Conservation (phyloP, 2,888 invertebrate genomes). For the Mylabris sibirica region DNA sequence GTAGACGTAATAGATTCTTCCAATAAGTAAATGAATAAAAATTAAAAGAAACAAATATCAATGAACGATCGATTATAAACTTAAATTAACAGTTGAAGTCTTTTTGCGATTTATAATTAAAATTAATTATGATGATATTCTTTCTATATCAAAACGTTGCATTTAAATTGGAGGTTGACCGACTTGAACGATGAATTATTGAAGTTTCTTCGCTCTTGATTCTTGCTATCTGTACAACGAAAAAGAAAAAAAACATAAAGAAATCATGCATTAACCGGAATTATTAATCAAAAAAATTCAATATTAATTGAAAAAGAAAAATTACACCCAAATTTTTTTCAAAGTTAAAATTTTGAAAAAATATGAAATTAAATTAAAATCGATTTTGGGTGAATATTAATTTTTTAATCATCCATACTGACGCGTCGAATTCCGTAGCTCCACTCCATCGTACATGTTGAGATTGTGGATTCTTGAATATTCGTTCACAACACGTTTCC, state of each 20-base stretch:
- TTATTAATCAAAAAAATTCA: conserved; percentile 22
- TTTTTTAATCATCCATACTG: conserved; percentile 80
- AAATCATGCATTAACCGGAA: conserved; percentile 46
- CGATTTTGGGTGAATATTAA: conserved; percentile 48
- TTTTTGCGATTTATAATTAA: not conserved
- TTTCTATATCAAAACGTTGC: conserved; percentile 52
- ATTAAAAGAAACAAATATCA: not conserved
- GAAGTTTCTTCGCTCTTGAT: conserved; percentile 57
- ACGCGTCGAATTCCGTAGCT: conserved; percentile 77
- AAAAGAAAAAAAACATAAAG: conserved; percentile 32
- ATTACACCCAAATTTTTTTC: conserved; percentile 16
- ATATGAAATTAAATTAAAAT: conserved; percentile 29
- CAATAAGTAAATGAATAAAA: not conserved
- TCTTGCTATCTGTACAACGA: conserved; percentile 55
- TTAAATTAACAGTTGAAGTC: not conserved
- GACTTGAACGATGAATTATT: conserved; percentile 57
- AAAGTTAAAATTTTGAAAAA: conserved; percentile 17
- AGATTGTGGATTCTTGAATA: conserved; percentile 78
- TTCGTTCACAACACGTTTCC: conserved; percentile 77
- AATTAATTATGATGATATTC: not conserved
- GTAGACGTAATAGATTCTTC: conserved; percentile 1
- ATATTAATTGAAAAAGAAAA: conserved; percentile 30
- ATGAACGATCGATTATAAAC: not conserved
- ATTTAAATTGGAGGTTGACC: conserved; percentile 59
- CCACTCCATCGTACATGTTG: conserved; percentile 78